Base-by-base conservation (phyloP, 2,888 invertebrate genomes). In the Nomada ferruginata region DNA sequence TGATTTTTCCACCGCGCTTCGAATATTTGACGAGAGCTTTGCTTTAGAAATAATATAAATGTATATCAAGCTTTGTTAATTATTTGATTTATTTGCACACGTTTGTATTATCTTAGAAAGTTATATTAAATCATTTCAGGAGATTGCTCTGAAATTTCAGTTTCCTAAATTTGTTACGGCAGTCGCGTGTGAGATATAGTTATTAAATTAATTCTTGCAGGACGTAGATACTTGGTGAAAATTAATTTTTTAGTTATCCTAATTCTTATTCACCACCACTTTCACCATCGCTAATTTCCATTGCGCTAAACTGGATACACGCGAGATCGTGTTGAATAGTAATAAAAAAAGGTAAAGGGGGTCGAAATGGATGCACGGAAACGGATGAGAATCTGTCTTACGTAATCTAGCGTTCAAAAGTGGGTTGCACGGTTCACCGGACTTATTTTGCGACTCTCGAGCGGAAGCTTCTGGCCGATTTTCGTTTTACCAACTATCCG, bases 351-450 rank as follows among this genome's bases (percentile, higher is more conserved):
- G n/a, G 2, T 13, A 7, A 13, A 29, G 1, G 29, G 18, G 44
- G 66, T n/a, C 5, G 60, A 55, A 70, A 23, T 42, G 70, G 20
- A 65, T 59, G 55, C 55, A 65, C 59, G 26, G 64, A 13, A 64
- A 60, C 59, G 60, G 44, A 66, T 65, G 52, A 42, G 66, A 57
- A 63, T 79, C 69, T 63, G 72, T 84, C 84, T 89, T 87, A 86
- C 78, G 85, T 87, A 89, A 89, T 87, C 79, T 81, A 76, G 76
- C 80, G 65, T 79, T 83, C 59, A 85, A 90, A 92, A 92, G 90
- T 92, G 90, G 92, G 90, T 91, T 91, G 90, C 91, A 90, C 86
- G 89, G 89, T 89, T 90, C 89, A 88, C 71, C 86, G 90, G 84
- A 91, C 90, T 89, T 90, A 90, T 92, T 92, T 91, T 89, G 86